Evolutionary conservation across 2,113 vertebrate species (phyloP).

Genomic region (Ranitomeya imitator): DNA sequence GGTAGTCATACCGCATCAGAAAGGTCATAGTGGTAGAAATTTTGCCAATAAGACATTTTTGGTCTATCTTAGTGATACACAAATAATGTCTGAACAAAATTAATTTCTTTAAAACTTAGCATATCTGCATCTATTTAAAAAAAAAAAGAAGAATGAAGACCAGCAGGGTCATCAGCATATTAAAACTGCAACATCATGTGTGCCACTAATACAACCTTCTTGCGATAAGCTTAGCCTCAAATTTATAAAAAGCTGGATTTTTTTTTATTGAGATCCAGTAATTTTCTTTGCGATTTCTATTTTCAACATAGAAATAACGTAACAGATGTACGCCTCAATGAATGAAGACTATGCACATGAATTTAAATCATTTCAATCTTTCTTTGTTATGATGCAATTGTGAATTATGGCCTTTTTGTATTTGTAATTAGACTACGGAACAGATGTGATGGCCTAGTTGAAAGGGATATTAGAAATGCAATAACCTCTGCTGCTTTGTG

Average conservation of each 20-base stretch:
- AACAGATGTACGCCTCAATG: constrained; percentile 83
- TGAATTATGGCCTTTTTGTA: constrained; percentile 68
- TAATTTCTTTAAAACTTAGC: too few relatives aligned
- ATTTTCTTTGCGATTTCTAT: constrained; percentile 77
- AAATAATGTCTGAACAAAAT: too few relatives aligned
- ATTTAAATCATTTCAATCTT: constrained; percentile 80
- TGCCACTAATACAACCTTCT: constrained; percentile 1
- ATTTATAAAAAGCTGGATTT: constrained; percentile 59
- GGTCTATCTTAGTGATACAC: too few relatives aligned
- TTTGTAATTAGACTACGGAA: constrained; percentile 87
- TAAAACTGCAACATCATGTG: not conserved
- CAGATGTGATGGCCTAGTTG: constrained; percentile 82
- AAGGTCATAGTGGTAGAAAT: too few relatives aligned
- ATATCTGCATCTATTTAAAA: not conserved
- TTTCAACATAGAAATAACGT: constrained; percentile 79
- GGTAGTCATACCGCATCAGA: too few relatives aligned
- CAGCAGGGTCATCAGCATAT: not conserved
- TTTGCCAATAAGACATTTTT: too few relatives aligned
- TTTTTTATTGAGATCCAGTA: constrained; percentile 67
- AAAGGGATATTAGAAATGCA: constrained; percentile 79
- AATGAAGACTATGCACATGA: constrained; percentile 83
- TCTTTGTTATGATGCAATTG: constrained; percentile 67
- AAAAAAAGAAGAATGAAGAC: not conserved
- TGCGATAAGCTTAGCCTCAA: constrained; percentile 28
- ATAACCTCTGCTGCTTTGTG: constrained; percentile 76